Base-by-base conservation (phyloP, 2,113 vertebrate species). In the Garra rufa region DNA sequence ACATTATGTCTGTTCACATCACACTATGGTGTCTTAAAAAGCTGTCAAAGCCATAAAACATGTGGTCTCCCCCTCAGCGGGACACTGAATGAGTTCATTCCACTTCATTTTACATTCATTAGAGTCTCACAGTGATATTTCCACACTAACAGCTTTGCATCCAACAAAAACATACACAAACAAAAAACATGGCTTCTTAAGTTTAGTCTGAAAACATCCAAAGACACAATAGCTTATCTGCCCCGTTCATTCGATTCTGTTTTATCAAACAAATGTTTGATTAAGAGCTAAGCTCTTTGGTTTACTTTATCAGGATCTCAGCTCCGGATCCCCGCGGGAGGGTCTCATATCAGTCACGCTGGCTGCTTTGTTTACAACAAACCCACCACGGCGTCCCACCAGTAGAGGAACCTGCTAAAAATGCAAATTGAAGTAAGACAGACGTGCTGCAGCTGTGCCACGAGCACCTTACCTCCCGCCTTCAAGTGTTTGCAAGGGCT, bases 391-490 rank as follows among this genome's bases (percentile, higher is more conserved):
- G 17, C 38, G 38, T 26, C 19, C 38, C 81, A 82, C 71, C 85
- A 46, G 76, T 76, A 44, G 46, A 85, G 65, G 46, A 80, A 57
- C 44, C 76, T 85, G 83, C 83, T 88, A 84, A 70, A 88, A 88
- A 89, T 88, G 89, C 85, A 82, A 86, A 89, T 88, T 74, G 77
- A 71, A 73, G 15, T n/a, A 28, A 87, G 28, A 70, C 21, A 61
- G 83, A 81, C 76, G 44, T 65, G n/a, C 44, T 67, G 79, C 87
- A 86, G 83, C 87, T 89, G 88, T 75, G 82, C 46, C 83, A 26
- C 38, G 69, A 43, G 57, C 83, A 38, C 80, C 80, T 55, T 46
- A 55, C 83, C 74, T 70, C 70, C 43, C 50, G 10, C 48, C 50
- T 65, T 67, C 50, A 11, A 48, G 59, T 24, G 38, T 30, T 80